Evolutionary conservation across 2,888 invertebrate genomes (phyloP).

Genomic region (Temnothorax ravouxi): DNA sequence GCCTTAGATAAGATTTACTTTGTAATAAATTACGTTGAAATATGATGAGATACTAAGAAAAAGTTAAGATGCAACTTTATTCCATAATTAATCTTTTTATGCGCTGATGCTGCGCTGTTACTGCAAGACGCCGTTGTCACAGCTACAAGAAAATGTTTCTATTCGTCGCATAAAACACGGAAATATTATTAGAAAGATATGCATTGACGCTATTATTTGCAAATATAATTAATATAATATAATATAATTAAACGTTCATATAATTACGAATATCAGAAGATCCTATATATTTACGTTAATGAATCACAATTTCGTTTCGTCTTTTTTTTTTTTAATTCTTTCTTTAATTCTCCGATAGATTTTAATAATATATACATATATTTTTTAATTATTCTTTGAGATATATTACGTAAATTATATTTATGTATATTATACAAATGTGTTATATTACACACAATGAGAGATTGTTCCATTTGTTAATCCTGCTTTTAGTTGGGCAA

Average conservation of each 20-base stretch:
- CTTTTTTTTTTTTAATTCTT: neutral
- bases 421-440: neutral
- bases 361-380: too few species aligned
- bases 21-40: slow-evolving; percentile 22
- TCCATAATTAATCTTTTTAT: slow-evolving; percentile 19
- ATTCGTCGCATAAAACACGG: neutral
- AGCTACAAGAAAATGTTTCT: slow-evolving; percentile 5
- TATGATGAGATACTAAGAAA: slow-evolving; percentile 4
- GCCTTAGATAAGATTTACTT: slow-evolving; percentile 25
- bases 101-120: slow-evolving; percentile 1
- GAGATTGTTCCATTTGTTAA: neutral
- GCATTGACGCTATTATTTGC: slow-evolving; percentile 39
- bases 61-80: slow-evolving; percentile 17
- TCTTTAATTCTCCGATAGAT: too few species aligned
- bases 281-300: neutral
- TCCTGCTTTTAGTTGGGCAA: slow-evolving; percentile 19
- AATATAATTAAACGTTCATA: neutral
- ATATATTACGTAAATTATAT: neutral
- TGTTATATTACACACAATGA: neutral
- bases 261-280: neutral
- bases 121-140: neutral
- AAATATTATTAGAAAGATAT: slow-evolving; percentile 2
- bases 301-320: neutral
- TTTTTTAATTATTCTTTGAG: neutral
- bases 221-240: slow-evolving; percentile 40